Evolutionary conservation across 2,113 vertebrate species (phyloP), one percentile per base, ranked within the genome.

Genomic region (Pomatorhinus ruficollis): DNA sequence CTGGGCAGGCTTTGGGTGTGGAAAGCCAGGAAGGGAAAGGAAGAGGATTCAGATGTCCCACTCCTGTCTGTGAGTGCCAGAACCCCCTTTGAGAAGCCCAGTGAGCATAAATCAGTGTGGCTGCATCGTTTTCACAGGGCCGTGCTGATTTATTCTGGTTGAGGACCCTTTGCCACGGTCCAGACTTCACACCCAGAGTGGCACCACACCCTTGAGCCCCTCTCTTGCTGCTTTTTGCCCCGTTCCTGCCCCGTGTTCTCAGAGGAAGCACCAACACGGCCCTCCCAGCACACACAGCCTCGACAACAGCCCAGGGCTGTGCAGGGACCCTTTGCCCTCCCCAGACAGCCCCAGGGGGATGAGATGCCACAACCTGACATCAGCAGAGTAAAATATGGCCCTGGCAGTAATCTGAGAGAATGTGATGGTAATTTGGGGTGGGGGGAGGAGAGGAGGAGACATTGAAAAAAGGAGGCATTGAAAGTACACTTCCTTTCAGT

Each of bases 381-480:
- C 78, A 18, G 79, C 52, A 28, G 90, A 57, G 50, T 84, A 61
- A 92, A 72, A 68, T 83, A 91, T 31, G 76, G 87, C 16, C 71
- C 88, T 60, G 70, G 71, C 66, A 22, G 87, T 71, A 83, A 83
- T 53, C 54, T 23, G 83, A 91, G 93, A 83, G 77, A 96, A 40
- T 12, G 39, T 5, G 83, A 84, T 68, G 93, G 95, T 52, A 45
- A 80, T 53, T 83, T 91, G 69, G 79, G 69, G 33, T 39, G 59
- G 86, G 63, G 87, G 89, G 45, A 61, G 65, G 69, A 71, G 75
- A 70, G 57, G 35, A 77, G 76, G 49, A 81, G 64, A 83, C 35
- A 56, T 0, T 87, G 23, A 25, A 40, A 50, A 42, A 59, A 56
- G 39, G 35, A 85, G 54, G 35, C 27, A 37, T 37, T 91, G 64